Evolutionary conservation across 2,113 vertebrate species (phyloP).

Genomic region (Chaetura pelagica): DNA sequence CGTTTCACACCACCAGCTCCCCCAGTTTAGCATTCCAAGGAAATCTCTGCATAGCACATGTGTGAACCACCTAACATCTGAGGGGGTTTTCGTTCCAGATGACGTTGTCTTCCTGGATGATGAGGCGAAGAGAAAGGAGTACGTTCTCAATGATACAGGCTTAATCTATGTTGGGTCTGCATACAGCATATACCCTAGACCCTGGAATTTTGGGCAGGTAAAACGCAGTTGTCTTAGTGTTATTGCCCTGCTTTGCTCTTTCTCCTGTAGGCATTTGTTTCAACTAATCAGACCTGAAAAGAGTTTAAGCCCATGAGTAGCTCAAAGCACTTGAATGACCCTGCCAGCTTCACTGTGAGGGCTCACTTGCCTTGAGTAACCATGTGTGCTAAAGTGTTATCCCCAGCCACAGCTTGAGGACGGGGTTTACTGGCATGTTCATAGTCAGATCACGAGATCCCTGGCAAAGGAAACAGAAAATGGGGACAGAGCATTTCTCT

Average conservation of each 20-base stretch:
- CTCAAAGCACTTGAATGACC: not conserved
- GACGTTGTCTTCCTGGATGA: slow-evolving; percentile 56
- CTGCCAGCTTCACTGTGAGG: not conserved
- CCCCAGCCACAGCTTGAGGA: not conserved
- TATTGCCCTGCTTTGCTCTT: not conserved
- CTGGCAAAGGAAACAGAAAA: not conserved
- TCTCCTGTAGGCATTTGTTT: not conserved
- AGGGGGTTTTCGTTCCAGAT: slow-evolving; percentile 18
- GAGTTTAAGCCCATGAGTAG: not conserved
- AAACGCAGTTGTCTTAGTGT: not conserved
- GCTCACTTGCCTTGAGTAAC: not conserved
- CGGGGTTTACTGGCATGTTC: fast-evolving
- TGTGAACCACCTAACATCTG: not conserved
- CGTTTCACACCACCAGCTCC: not conserved
- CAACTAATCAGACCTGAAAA: not conserved
- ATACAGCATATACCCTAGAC: slow-evolving; percentile 36
- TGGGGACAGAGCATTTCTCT: not conserved
- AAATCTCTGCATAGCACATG: not conserved
- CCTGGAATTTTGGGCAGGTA: slow-evolving; percentile 81
- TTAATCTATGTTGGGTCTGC: slow-evolving; percentile 69
- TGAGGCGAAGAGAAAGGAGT: slow-evolving; percentile 56
- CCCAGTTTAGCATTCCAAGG: not conserved
- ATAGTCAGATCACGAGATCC: not conserved
- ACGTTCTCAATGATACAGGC: slow-evolving; percentile 71
- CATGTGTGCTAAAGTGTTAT: not conserved